Percentiles rank a stretch among this genome's conserved stretches.
Evolutionary conservation across 2,797 vertebrate species (phyloP).

Genomic region (Syngnathus rostellatus): DNA sequence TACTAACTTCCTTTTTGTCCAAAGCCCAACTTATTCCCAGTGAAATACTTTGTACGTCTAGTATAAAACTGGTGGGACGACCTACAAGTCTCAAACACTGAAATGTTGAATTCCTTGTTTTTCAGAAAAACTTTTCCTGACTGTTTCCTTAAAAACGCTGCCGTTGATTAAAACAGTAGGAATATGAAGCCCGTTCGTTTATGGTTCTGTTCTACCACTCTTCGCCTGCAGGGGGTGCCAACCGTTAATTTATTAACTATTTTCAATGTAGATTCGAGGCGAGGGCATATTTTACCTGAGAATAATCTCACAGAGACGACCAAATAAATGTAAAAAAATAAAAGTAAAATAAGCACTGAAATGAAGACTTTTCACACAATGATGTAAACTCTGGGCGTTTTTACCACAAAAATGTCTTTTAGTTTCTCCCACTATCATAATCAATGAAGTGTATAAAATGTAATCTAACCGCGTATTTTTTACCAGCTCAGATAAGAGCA

Average conservation of each 20-base stretch:
- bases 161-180: constrained; percentile 47
- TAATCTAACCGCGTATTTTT: not conserved
- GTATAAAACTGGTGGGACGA: constrained; percentile 27
- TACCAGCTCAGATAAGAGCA: not conserved
- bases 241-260: not conserved
- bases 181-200: constrained; percentile 12
- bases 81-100: constrained; percentile 63
- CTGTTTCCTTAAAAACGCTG: constrained; percentile 19
- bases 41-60: constrained; percentile 27
- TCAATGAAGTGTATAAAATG: not conserved
- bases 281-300: not conserved
- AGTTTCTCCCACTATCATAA: too few species aligned
- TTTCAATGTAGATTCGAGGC: not conserved
- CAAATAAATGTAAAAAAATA: not conserved
- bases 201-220: not conserved
- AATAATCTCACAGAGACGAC: not conserved
- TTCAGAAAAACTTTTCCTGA: constrained; percentile 28
- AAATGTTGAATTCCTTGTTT: constrained; percentile 40
- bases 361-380: not conserved
- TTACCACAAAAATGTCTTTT: too few species aligned
- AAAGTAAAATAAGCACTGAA: not conserved
- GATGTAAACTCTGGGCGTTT: not conserved
- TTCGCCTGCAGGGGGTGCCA: constrained; percentile 34
- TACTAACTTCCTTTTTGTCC: constrained; percentile 28
- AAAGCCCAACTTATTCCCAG: constrained; percentile 4